phyloP scores from a whole-genome alignment of 2,888 invertebrate genomes.

The Crossocerus cetratus region DNA sequence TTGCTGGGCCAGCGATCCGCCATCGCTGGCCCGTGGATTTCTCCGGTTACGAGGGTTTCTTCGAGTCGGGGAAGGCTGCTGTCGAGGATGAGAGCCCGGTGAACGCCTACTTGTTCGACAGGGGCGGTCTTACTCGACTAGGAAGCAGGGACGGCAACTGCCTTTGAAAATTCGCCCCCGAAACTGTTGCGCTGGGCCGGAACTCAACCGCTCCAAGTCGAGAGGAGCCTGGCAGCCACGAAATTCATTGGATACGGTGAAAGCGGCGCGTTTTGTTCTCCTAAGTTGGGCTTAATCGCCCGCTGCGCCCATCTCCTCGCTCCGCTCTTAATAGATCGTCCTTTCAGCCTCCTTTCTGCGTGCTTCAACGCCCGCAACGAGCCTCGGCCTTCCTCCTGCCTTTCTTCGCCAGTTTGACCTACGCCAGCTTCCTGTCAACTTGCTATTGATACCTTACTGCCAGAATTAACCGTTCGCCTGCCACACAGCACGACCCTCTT shows the following conservation, averaged over 20 bases:
- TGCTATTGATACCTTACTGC: too few relatives aligned
- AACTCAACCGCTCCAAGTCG: constrained; percentile 14
- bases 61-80: constrained; percentile 62
- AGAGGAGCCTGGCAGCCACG: neutral
- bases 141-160: constrained; percentile 66
- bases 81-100: constrained; percentile 57
- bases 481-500: too few relatives aligned
- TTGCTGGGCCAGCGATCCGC: constrained; percentile 49
- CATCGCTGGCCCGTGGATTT: constrained; percentile 60
- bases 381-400: too few relatives aligned
- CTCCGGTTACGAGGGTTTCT: constrained; percentile 61
- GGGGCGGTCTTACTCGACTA: constrained; percentile 72
- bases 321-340: too few relatives aligned
- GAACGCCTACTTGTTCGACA: constrained; percentile 69
- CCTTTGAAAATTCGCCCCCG: constrained; percentile 27
- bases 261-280: constrained; percentile 18
- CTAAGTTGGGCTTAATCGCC: constrained; percentile 7
- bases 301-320: neutral
- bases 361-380: too few relatives aligned
- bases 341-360: too few relatives aligned
- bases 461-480: too few relatives aligned
- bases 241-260: constrained; percentile 24
- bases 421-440: too few relatives aligned
- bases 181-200: constrained; percentile 5
- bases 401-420: too few relatives aligned